Conservation (phyloP, 2,888 invertebrate genomes). For the Perdita meconis region DNA sequence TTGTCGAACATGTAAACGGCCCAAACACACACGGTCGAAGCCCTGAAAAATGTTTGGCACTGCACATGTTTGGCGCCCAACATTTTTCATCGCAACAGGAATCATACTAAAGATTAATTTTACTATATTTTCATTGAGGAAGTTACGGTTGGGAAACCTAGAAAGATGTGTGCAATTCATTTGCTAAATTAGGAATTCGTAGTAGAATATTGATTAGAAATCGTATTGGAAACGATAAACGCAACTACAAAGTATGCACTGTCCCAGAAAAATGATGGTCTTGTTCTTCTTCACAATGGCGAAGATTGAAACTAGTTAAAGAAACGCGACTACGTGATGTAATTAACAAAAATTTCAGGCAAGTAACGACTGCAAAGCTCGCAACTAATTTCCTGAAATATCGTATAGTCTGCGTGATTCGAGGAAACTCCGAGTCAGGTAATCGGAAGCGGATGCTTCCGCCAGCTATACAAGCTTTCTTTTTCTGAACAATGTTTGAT, state of each 20-base stretch:
- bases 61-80: constrained; percentile 27
- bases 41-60: no score
- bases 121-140: no score
- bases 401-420: neutral
- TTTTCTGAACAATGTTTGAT: constrained; percentile 75
- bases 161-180: no score
- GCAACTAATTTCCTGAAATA: constrained; percentile 4
- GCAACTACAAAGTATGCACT: constrained; percentile 54
- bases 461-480: constrained; percentile 78
- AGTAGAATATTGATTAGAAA: neutral
- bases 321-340: neutral
- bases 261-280: constrained; percentile 43
- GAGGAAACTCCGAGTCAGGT: constrained; percentile 34
- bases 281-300: no score
- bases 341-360: neutral
- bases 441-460: constrained; percentile 28
- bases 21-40: neutral
- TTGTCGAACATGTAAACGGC: constrained; percentile 12
- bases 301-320: neutral
- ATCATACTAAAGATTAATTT: no score
- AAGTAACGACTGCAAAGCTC: neutral
- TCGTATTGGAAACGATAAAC: neutral
- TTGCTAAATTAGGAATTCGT: neutral
- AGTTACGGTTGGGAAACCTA: no score
- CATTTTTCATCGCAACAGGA: constrained; percentile 6